A percentile compares a stretch with the other conserved stretches of the same genome.
Conservation (phyloP, 2,797 vertebrate species). For the Hippoglossus hippoglossus region DNA sequence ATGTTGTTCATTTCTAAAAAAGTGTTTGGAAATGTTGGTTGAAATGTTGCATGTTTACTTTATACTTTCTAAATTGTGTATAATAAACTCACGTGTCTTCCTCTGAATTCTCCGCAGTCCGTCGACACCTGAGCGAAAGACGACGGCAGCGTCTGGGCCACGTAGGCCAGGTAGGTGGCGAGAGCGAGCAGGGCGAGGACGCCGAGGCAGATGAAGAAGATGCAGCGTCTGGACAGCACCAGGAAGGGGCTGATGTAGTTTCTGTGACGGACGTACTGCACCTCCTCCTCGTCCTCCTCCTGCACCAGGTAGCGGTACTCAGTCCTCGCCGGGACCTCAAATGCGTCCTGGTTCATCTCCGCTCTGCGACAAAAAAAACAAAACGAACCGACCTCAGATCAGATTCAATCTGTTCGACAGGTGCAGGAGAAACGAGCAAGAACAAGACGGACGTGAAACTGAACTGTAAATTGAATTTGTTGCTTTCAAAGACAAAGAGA, state of each 20-base stretch:
- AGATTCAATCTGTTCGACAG: too few species aligned
- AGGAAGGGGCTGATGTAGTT: conserved; percentile 80
- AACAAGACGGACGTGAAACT: too few species aligned
- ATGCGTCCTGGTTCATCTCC: conserved; percentile 81
- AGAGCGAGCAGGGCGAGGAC: conserved; percentile 75
- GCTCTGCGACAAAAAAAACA: conserved; percentile 26
- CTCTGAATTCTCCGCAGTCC: conserved; percentile 68
- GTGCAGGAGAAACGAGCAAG: too few species aligned
- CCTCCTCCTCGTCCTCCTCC: conserved; percentile 80
- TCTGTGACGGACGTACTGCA: conserved; percentile 75
- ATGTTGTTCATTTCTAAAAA: too few species aligned
- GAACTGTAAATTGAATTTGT: too few species aligned
- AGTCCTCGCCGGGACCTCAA: conserved; percentile 75
- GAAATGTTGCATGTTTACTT: too few species aligned
- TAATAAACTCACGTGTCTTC: conserved; percentile 67
- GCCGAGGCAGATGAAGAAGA: conserved; percentile 70
- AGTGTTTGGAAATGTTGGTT: too few species aligned
- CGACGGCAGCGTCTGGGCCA: conserved; percentile 77
- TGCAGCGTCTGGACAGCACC: conserved; percentile 78
- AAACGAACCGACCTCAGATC: not conserved
- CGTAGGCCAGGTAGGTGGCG: conserved; percentile 80
- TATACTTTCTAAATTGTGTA: not conserved
- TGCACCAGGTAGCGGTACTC: conserved; percentile 88
- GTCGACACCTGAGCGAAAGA: conserved; percentile 67
- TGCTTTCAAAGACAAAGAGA: too few species aligned